Evolutionary conservation across 2,113 vertebrate species (phyloP).

Genomic region (Ictalurus punctatus): DNA sequence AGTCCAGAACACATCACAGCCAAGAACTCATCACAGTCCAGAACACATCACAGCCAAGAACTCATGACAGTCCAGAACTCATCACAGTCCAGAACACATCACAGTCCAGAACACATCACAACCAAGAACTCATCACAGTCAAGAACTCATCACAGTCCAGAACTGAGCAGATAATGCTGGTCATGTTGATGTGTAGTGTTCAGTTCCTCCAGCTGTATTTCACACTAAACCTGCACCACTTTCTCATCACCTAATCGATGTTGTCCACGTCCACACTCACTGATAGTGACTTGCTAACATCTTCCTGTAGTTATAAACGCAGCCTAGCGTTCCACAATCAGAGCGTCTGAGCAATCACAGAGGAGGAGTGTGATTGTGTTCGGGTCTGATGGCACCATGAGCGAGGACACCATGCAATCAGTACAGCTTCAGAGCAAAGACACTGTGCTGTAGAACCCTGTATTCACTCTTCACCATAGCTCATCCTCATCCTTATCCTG

Average conservation of each 20-base stretch:
- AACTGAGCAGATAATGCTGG: neutral
- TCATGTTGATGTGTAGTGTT: neutral
- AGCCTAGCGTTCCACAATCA: neutral
- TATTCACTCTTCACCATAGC: neutral
- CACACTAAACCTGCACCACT: neutral
- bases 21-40: neutral
- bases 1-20: neutral
- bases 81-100: neutral
- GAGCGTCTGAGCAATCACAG: neutral
- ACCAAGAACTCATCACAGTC: too few species aligned
- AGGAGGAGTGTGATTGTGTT: neutral
- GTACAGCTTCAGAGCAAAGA: neutral
- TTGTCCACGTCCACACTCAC: neutral
- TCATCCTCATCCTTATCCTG: neutral
- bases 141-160: neutral
- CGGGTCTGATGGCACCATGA: neutral
- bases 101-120: too few species aligned
- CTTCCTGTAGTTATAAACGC: neutral
- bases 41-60: too few species aligned
- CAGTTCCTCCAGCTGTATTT: neutral
- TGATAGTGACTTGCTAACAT: neutral
- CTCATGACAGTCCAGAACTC: neutral
- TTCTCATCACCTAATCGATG: neutral
- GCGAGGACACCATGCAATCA: conserved; percentile 4
- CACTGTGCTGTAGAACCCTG: neutral